These are phyloP conservation scores for Paelopatides confundens DNA, from an alignment of 53 echinoderm and acorn worm genomes.

Conservation along the genomic window DNA sequence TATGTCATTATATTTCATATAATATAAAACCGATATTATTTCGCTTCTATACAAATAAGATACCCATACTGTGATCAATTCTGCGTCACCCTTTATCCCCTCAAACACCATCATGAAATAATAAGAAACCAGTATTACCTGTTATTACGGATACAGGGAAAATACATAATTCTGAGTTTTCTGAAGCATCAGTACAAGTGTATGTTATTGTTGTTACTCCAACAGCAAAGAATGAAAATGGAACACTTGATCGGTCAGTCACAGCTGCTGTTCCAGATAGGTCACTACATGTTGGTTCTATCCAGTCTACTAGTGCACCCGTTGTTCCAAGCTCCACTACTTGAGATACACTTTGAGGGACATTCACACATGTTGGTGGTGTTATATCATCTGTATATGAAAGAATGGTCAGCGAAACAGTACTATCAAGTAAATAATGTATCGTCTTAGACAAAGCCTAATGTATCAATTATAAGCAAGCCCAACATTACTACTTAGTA, in stretches of 20 bases:
- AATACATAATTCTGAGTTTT: not conserved
- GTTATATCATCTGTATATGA: slow-evolving; percentile 33
- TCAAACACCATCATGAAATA: not conserved
- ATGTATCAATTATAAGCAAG: no score
- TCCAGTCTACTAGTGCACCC: slow-evolving; percentile 7
- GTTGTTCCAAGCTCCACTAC: slow-evolving; percentile 40
- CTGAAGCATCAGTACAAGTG: slow-evolving; percentile 45
- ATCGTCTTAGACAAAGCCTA: no score
- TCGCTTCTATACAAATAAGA: no score
- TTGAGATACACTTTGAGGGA: slow-evolving; percentile 42
- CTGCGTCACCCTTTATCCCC: no score
- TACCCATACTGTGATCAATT: no score
- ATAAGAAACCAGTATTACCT: no score
- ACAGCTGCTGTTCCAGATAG: slow-evolving; percentile 27
- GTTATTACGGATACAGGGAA: not conserved
- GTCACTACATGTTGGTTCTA: slow-evolving; percentile 14
- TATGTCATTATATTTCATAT: no score
- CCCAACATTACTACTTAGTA: no score
- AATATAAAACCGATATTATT: no score
- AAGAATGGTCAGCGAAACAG: no score
- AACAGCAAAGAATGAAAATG: slow-evolving; percentile 41
- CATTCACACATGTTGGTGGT: slow-evolving; percentile 1
- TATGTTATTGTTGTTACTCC: slow-evolving; percentile 67
- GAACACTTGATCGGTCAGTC: not conserved
- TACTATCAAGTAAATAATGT: no score